These are phyloP conservation scores for Notospermus geniculatus DNA, from an alignment of 1,140 invertebrate genomes.

Conservation along the genomic window DNA sequence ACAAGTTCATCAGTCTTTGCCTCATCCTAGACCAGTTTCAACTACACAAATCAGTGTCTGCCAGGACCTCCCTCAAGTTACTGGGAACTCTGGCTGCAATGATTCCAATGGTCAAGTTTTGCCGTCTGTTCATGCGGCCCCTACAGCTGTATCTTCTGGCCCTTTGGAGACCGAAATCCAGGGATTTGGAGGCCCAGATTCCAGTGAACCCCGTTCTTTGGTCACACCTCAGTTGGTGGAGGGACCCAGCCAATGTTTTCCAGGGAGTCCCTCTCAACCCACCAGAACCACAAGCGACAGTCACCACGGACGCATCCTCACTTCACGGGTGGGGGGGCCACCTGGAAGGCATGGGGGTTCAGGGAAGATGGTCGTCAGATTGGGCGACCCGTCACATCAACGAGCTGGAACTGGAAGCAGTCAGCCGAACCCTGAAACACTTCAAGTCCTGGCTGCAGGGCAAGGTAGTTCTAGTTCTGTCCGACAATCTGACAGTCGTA, in stretches of 20 bases:
- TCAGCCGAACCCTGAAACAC: not conserved
- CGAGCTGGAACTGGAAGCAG: not conserved
- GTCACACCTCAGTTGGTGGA: conserved; percentile 15
- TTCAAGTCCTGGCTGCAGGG: not conserved
- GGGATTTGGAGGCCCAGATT: conserved; percentile 7
- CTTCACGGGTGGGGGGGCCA: conserved; percentile 19
- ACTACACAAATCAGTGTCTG: too few species aligned
- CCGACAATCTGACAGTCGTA: not conserved
- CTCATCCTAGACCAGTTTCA: too few species aligned
- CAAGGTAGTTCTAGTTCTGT: not conserved
- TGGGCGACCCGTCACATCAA: not conserved
- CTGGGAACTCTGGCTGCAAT: too few species aligned
- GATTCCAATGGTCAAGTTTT: too few species aligned
- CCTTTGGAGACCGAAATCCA: too few species aligned
- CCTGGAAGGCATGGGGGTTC: not conserved
- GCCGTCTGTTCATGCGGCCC: too few species aligned
- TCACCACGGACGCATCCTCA: conserved; percentile 18
- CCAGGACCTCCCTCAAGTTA: too few species aligned
- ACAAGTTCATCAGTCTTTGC: too few species aligned
- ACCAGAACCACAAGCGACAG: conserved; percentile 10
- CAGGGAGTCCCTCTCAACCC: not conserved
- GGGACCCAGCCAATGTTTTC: conserved; percentile 7
- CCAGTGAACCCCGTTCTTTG: conserved; percentile 1
- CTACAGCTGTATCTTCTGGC: too few species aligned
- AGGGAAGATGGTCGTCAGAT: not conserved